A percentile compares a stretch with the other conserved stretches of the same genome.
These are phyloP conservation scores for Notarius quadriscutis DNA, from an alignment of 2,113 vertebrate species.

Conservation along the genomic window DNA sequence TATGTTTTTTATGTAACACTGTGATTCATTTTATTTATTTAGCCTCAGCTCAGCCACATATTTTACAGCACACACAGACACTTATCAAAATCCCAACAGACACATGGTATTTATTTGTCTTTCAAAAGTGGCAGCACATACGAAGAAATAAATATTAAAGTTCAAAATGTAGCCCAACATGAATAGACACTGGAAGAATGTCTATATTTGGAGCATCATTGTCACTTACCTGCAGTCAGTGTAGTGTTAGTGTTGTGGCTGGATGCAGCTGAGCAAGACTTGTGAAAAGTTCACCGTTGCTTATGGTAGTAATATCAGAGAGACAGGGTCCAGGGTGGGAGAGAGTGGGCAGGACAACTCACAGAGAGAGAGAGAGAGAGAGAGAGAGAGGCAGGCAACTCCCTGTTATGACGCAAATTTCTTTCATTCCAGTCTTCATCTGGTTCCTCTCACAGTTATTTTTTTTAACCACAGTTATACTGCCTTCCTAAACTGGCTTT, in stretches of 20 bases:
- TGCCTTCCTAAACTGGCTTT: not conserved
- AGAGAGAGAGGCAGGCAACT: constrained; percentile 47
- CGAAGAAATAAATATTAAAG: not conserved
- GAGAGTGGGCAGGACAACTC: constrained; percentile 3
- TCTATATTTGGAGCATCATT: not conserved
- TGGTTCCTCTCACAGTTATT: constrained; percentile 29
- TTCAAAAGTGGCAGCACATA: not conserved
- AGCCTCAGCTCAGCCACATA: not conserved
- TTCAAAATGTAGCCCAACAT: not conserved
- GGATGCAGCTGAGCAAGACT: constrained; percentile 2
- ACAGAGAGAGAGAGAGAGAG: constrained; percentile 19
- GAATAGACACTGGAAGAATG: not conserved
- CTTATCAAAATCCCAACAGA: not conserved
- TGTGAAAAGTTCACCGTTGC: constrained; percentile 20
- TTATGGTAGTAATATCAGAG: constrained; percentile 21
- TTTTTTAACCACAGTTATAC: not conserved
- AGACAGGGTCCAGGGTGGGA: not conserved
- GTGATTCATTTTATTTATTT: not conserved
- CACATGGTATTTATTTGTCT: not conserved
- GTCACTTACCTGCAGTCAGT: constrained; percentile 40
- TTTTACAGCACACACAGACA: not conserved
- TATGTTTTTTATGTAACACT: not conserved
- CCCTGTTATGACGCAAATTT: constrained; percentile 50
- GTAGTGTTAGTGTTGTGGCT: not conserved
- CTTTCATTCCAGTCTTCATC: constrained; percentile 39